A percentile compares a stretch with the other conserved stretches of the same genome.
Evolutionary conservation across 2,113 vertebrate species (phyloP).

Genomic region (Ranitomeya variabilis): DNA sequence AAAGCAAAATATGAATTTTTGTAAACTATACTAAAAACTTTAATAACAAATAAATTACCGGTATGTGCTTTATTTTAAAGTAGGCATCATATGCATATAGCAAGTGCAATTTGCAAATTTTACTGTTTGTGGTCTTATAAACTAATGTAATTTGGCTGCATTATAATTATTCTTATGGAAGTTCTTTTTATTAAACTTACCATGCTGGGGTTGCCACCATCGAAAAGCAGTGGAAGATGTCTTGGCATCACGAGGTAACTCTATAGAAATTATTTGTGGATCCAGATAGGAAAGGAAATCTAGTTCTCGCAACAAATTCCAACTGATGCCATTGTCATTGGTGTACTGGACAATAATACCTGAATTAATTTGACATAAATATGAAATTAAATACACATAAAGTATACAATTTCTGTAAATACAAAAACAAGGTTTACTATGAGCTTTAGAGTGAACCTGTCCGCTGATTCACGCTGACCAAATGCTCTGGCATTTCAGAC

Average conservation of each 20-base stretch:
- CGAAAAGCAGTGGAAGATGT: constrained; percentile 88
- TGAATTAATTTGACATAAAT: constrained; percentile 60
- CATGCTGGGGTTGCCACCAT: constrained; percentile 97
- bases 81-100: too few species aligned
- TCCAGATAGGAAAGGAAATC: constrained; percentile 94
- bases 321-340: constrained; percentile 90
- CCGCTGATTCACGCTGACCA: too few species aligned
- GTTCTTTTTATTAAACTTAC: constrained; percentile 66
- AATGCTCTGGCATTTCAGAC: too few species aligned
- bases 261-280: constrained; percentile 92
- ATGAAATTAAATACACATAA: background rate
- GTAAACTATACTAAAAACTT: too few species aligned
- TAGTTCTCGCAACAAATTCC: constrained; percentile 89
- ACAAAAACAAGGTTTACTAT: background rate
- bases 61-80: too few species aligned
- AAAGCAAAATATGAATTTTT: too few species aligned
- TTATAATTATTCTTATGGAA: background rate
- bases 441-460: background rate
- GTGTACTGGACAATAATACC: constrained; percentile 95
- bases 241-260: constrained; percentile 88
- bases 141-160: too few species aligned
- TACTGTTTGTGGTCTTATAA: too few species aligned
- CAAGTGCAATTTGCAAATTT: too few species aligned
- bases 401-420: background rate
- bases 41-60: too few species aligned